These are phyloP conservation scores for Pachyuromys duprasi DNA, from an alignment of 2,797 vertebrate species.

Conservation along the genomic window DNA sequence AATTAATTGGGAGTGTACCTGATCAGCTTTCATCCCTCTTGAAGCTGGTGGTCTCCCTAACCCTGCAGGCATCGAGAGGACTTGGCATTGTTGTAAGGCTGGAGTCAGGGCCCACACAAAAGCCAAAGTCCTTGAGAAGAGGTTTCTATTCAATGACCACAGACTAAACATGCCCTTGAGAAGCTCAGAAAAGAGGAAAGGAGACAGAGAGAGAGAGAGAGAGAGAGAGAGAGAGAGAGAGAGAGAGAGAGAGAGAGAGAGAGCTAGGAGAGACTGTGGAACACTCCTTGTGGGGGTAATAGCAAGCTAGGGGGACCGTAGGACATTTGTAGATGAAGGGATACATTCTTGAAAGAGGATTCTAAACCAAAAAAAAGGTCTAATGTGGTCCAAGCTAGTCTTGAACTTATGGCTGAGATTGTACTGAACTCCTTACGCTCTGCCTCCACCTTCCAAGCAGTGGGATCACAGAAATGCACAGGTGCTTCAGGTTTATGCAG, in stretches of 20 bases:
- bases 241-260: too few species aligned
- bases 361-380: background rate
- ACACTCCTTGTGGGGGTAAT: background rate
- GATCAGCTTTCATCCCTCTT: background rate
- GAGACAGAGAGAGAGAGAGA: background rate
- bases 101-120: background rate
- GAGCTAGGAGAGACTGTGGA: background rate
- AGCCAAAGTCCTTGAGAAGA: background rate
- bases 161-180: background rate
- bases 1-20: slow-evolving; percentile 3
- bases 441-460: background rate
- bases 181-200: background rate
- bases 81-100: background rate
- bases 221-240: background rate
- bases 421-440: background rate
- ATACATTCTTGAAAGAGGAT: background rate
- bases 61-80: background rate
- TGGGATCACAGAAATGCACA: background rate
- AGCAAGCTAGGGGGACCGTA: too few species aligned
- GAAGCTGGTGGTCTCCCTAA: background rate
- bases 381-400: background rate
- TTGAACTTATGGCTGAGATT: background rate
- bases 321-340: background rate
- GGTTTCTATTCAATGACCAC: background rate
- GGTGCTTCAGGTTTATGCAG: background rate